These are phyloP conservation scores for Ceratina calcarata DNA, from an alignment of 1,140 invertebrate species.

Conservation along the genomic window DNA sequence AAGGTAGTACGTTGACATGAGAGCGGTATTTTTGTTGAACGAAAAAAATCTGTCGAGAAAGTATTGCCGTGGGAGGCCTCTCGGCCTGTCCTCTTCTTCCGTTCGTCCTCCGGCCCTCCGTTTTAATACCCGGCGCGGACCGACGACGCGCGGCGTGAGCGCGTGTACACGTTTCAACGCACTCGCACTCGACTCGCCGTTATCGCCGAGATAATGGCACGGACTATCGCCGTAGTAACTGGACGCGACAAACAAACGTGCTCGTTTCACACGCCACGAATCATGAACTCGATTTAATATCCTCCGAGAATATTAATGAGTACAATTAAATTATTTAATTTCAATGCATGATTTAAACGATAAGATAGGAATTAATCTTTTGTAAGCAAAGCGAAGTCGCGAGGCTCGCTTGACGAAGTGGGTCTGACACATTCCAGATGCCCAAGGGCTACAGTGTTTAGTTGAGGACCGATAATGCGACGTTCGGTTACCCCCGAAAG, in stretches of 20 bases:
- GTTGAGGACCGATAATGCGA: too few species aligned
- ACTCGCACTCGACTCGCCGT: not conserved
- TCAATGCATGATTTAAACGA: too few species aligned
- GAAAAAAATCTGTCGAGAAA: constrained; percentile 27
- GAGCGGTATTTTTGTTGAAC: constrained; percentile 7
- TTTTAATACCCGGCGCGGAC: not conserved
- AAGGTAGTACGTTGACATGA: constrained; percentile 18
- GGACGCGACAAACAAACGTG: constrained; percentile 23
- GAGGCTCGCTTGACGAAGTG: too few species aligned
- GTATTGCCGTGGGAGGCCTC: constrained; percentile 12
- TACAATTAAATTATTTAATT: not conserved
- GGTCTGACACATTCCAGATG: too few species aligned
- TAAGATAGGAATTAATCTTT: too few species aligned
- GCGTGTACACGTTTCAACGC: not conserved
- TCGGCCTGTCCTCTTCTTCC: not conserved
- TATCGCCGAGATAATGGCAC: constrained; percentile 42
- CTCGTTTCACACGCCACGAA: not conserved
- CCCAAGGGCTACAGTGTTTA: too few species aligned
- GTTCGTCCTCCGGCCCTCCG: not conserved
- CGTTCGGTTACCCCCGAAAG: too few species aligned
- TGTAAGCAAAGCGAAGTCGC: too few species aligned
- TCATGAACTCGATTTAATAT: not conserved
- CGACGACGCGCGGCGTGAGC: too few species aligned
- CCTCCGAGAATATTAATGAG: not conserved
- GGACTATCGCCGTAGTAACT: constrained; percentile 25